These are phyloP conservation scores for Limonius californicus DNA, from an alignment of 1,140 invertebrate genomes.

Conservation along the genomic window DNA sequence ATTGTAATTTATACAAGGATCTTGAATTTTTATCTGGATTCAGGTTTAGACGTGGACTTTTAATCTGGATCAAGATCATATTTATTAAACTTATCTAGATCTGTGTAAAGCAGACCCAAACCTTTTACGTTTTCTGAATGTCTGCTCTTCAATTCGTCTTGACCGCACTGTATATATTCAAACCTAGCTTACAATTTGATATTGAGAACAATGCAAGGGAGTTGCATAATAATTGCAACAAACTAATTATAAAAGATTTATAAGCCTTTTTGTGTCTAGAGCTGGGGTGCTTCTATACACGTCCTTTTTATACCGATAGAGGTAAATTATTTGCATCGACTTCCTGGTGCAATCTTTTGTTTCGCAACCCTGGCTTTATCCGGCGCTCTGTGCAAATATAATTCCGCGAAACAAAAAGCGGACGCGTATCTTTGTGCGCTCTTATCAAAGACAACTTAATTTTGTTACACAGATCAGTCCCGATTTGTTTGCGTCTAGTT, in stretches of 20 bases:
- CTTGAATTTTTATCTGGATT: too few species aligned
- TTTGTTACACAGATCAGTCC: not conserved
- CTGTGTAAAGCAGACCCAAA: not conserved
- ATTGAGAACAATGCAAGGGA: not conserved
- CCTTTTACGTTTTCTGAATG: too few species aligned
- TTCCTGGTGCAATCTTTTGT: slow-evolving; percentile 14
- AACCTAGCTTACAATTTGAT: too few species aligned
- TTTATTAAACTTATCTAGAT: too few species aligned
- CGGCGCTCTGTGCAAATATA: not conserved
- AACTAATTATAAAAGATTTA: slow-evolving; percentile 14
- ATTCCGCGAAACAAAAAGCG: not conserved
- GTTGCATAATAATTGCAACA: not conserved
- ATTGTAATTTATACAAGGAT: too few species aligned
- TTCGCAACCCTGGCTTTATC: not conserved
- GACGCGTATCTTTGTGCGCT: not conserved
- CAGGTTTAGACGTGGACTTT: too few species aligned
- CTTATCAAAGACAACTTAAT: not conserved
- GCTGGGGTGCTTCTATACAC: not conserved
- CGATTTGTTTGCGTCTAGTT: not conserved
- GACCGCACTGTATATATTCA: too few species aligned
- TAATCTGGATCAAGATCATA: too few species aligned
- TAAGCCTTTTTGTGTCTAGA: not conserved
- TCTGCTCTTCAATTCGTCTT: too few species aligned
- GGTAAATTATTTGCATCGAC: slow-evolving; percentile 14
- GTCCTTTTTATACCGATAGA: slow-evolving; percentile 2